phyloP scores from a whole-genome alignment of 2,113 vertebrate species.

The Bostrychus sinensis region DNA sequence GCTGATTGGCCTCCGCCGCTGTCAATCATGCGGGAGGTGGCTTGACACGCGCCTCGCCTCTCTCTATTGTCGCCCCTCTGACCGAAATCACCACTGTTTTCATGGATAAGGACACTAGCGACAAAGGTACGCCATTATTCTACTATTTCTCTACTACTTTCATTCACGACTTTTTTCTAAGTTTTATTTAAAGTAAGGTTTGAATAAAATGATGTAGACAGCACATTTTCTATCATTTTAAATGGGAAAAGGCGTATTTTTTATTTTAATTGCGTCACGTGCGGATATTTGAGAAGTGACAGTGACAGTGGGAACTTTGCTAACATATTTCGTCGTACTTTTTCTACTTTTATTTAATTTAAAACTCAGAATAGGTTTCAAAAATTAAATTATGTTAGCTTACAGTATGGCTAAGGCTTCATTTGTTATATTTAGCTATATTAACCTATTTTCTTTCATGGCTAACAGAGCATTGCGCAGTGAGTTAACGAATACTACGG shows the following conservation, averaged over 20 bases:
- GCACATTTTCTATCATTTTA: background rate
- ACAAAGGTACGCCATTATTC: slow-evolving; percentile 36
- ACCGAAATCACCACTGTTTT: background rate
- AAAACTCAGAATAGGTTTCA: too few relatives aligned
- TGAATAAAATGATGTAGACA: background rate
- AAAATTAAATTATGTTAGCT: too few relatives aligned
- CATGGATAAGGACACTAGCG: slow-evolving; percentile 43
- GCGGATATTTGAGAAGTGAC: background rate
- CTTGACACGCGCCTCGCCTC: slow-evolving; percentile 15
- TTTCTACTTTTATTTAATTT: background rate
- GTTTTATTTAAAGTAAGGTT: too few relatives aligned
- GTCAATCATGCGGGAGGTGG: slow-evolving; percentile 31
- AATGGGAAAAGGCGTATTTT: background rate
- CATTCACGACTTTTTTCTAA: background rate
- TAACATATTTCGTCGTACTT: background rate
- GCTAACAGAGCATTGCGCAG: background rate
- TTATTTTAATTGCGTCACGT: background rate
- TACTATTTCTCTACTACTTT: background rate
- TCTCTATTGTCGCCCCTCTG: slow-evolving; percentile 50
- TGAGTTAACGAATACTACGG: too few relatives aligned
- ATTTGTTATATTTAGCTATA: background rate
- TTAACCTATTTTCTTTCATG: background rate
- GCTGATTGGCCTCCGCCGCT: slow-evolving; percentile 14
- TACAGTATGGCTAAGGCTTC: too few relatives aligned
- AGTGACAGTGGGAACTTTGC: background rate